Conservation (phyloP, 1,140 invertebrate genomes). For the Pararge aegeria region DNA sequence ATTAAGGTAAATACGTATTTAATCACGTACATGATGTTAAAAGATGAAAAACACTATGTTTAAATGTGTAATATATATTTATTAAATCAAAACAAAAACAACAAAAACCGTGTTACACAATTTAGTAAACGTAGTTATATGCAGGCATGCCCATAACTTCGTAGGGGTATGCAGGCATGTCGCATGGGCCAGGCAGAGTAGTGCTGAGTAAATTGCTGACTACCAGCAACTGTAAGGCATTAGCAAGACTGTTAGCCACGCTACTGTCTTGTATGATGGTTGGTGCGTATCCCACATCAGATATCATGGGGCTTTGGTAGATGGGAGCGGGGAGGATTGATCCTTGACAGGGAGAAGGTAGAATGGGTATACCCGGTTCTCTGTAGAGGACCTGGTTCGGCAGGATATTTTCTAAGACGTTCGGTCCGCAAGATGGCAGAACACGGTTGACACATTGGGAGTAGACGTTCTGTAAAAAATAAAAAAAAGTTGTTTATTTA, state of each 20-base stretch:
- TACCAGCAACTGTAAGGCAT: slow-evolving; percentile 60
- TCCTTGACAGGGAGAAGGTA: slow-evolving; percentile 4
- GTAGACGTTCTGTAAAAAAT: slow-evolving; percentile 38
- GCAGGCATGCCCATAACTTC: slow-evolving; percentile 22
- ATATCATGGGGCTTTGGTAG: slow-evolving; percentile 15
- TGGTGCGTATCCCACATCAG: slow-evolving; percentile 36
- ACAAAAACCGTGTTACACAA: background rate
- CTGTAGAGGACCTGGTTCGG: slow-evolving; percentile 42
- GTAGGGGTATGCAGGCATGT: slow-evolving; percentile 11
- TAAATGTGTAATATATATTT: too few relatives aligned
- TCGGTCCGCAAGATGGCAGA: slow-evolving; percentile 33
- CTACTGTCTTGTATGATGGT: slow-evolving; percentile 61
- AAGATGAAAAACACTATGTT: too few relatives aligned
- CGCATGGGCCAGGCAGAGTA: slow-evolving; percentile 42
- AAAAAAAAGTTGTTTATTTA: background rate
- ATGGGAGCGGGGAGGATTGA: slow-evolving; percentile 7
- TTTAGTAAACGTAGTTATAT: slow-evolving; percentile 33
- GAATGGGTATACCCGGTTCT: slow-evolving; percentile 24
- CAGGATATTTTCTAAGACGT: slow-evolving; percentile 39
- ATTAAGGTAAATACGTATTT: too few relatives aligned
- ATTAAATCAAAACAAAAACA: background rate
- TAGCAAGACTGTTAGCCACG: slow-evolving; percentile 60
- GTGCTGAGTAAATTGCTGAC: slow-evolving; percentile 59
- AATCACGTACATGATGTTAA: too few relatives aligned
- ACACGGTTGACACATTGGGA: slow-evolving; percentile 50